A percentile compares a stretch with the other conserved stretches of the same genome.
phyloP scores from a whole-genome alignment of 2,888 invertebrate species.

The Diloba caeruleocephala region DNA sequence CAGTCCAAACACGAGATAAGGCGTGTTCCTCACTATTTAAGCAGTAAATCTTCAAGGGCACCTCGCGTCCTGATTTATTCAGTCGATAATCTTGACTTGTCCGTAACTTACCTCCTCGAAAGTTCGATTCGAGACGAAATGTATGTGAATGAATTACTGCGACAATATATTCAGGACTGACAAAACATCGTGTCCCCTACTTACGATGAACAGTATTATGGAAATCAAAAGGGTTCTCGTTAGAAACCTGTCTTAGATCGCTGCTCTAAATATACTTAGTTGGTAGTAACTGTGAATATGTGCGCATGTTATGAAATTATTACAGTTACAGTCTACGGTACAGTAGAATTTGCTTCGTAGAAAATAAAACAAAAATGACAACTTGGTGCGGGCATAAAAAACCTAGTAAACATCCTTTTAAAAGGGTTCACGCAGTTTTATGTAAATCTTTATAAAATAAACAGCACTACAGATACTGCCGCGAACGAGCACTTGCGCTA shows the following conservation, averaged over 20 bases:
- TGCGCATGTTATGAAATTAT: neutral
- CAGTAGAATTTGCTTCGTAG: no score
- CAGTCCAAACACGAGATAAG: constrained; percentile 61
- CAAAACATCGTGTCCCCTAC: constrained; percentile 43
- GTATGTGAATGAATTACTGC: constrained; percentile 50
- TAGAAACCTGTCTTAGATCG: constrained; percentile 27
- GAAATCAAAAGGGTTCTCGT: constrained; percentile 34
- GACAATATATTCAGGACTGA: constrained; percentile 53
- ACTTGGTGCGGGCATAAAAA: no score
- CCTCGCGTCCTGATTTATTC: constrained; percentile 74
- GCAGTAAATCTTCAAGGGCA: constrained; percentile 71
- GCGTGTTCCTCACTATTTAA: constrained; percentile 59
- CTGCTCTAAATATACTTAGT: constrained; percentile 16
- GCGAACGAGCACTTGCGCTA: constrained; percentile 62
- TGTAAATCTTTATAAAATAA: constrained; percentile 57
- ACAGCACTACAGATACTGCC: constrained; percentile 51
- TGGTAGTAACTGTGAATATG: constrained; percentile 7
- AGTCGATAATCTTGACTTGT: constrained; percentile 72
- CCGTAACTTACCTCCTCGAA: constrained; percentile 65
- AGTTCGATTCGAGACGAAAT: constrained; percentile 60
- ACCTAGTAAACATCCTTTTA: constrained; percentile 12
- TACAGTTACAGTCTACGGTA: no score
- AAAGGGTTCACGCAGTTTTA: constrained; percentile 28
- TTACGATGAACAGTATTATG: constrained; percentile 40
- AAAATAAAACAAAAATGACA: no score